A percentile compares a stretch with the other conserved stretches of the same genome.
phyloP scores from a whole-genome alignment of 2,113 vertebrate species.

The Dicaeum eximium region DNA sequence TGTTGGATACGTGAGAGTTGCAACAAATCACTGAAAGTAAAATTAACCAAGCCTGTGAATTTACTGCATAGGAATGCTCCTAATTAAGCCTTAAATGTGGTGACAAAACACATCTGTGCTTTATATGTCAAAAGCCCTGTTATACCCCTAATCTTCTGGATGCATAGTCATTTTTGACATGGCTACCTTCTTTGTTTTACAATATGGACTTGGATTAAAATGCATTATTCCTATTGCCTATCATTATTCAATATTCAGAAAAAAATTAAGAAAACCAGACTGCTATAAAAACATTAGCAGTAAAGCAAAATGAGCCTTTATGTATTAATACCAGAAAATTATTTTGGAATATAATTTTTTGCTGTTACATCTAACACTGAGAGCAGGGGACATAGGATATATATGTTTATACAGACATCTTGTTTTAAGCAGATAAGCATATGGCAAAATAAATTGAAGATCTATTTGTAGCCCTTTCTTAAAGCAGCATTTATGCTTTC shows the following conservation, averaged over 20 bases:
- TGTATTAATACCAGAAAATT: neutral
- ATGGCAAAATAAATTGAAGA: neutral
- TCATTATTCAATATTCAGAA: neutral
- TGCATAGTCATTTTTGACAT: neutral
- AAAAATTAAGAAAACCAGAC: neutral
- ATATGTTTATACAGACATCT: too few species aligned
- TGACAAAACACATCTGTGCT: neutral
- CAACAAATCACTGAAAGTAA: neutral
- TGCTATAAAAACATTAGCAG: neutral
- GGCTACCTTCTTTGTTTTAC: neutral
- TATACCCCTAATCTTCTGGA: neutral
- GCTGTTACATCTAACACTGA: neutral
- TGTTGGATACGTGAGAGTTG: neutral
- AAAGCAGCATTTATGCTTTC: neutral
- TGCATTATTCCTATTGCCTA: neutral
- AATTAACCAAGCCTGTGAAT: neutral
- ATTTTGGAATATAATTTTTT: neutral
- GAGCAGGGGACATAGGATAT: neutral
- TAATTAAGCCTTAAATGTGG: neutral
- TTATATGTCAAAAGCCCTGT: neutral
- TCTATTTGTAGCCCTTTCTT: neutral
- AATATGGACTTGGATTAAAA: neutral
- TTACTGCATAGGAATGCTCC: neutral
- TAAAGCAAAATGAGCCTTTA: neutral
- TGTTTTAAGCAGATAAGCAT: neutral